Conservation (phyloP, 2,888 invertebrate genomes). For the Octonoba sinensis region DNA sequence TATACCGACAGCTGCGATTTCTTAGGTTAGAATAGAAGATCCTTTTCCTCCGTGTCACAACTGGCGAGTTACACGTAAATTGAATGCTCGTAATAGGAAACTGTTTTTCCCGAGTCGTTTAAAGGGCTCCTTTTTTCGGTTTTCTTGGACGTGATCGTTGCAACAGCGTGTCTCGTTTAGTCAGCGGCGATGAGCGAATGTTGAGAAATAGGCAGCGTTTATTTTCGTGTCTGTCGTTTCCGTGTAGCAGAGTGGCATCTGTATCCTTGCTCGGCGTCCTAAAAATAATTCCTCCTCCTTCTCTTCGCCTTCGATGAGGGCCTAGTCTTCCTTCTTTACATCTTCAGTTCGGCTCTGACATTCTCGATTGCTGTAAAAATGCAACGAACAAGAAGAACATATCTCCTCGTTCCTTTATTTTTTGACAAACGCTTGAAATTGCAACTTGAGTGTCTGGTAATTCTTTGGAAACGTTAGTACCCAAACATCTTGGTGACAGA, state of each 20-base stretch:
- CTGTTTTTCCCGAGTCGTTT: conserved; percentile 10
- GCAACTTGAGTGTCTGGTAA: too few relatives aligned
- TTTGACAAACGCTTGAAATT: too few relatives aligned
- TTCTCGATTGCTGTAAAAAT: neutral
- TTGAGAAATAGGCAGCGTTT: conserved; percentile 30
- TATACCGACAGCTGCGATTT: conserved; percentile 46
- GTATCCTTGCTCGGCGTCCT: conserved; percentile 3
- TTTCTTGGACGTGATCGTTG: conserved; percentile 6
- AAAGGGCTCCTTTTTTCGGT: conserved; percentile 1
- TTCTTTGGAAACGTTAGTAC: too few relatives aligned
- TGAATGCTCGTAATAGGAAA: conserved; percentile 36
- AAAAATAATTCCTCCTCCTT: conserved; percentile 21
- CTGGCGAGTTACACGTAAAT: conserved; percentile 44
- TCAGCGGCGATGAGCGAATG: conserved; percentile 20
- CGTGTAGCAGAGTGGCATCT: conserved; percentile 7
- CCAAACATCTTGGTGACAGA: too few relatives aligned
- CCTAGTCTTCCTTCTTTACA: neutral
- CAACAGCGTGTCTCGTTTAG: conserved; percentile 27
- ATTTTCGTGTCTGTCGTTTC: conserved; percentile 20
- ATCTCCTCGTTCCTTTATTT: too few relatives aligned
- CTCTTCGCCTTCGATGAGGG: neutral
- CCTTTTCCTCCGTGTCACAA: conserved; percentile 14
- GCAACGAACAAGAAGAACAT: too few relatives aligned
- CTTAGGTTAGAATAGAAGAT: conserved; percentile 26
- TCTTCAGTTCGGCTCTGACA: conserved; percentile 5